Base-by-base conservation (phyloP, 2,113 vertebrate species). In the Ariopsis seemanni region DNA sequence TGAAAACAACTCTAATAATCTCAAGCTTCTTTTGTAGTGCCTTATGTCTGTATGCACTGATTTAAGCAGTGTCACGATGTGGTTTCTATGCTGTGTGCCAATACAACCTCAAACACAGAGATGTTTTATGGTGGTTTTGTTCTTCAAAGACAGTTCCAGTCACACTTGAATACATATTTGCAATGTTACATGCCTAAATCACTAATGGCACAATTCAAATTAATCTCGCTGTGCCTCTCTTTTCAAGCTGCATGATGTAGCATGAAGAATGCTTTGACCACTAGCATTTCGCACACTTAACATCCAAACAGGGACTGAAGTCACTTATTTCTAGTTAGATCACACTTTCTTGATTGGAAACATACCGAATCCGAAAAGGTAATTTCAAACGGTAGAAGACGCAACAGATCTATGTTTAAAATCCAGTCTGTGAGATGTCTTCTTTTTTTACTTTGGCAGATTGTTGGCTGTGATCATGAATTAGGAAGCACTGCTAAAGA, bases 381-480 rank as follows among this genome's bases (percentile, higher is more conserved):
- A 85, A 85, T 60, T 12, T 22, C 22, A 48, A 85, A 57, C 83
- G 27, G 55, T 7, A 65, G 62, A 79, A 85, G 27, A 62, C 5
- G 10, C 50, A 85, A 9, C n/a, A 80, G 34, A 34, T 18, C 60
- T 55, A 10, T 80, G 17, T 34, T 48, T 74, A 62, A 87, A 50
- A 27, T 52, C 12, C 78, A 20, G 27, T 20, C 15, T 84, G 1
- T 72, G n/a, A 89, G 75, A 71, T 48, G 53, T 79, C 53, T 80
- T 80, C 1, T 75, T 7, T 30, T 77, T 9, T 71, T 42, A 77
- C 14, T 83, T 57, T 88, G 83, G 74, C 93, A 99, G 98, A 97
- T 99, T 83, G 97, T 99, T 90, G 98, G 98, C 91, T 99, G 98
- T 74, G 98, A 99, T 93, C 97, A 94, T 58, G 96, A 99, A 91